These are phyloP conservation scores for Hanleya hanleyi DNA, from an alignment of 2,888 invertebrate species.

Conservation along the genomic window DNA sequence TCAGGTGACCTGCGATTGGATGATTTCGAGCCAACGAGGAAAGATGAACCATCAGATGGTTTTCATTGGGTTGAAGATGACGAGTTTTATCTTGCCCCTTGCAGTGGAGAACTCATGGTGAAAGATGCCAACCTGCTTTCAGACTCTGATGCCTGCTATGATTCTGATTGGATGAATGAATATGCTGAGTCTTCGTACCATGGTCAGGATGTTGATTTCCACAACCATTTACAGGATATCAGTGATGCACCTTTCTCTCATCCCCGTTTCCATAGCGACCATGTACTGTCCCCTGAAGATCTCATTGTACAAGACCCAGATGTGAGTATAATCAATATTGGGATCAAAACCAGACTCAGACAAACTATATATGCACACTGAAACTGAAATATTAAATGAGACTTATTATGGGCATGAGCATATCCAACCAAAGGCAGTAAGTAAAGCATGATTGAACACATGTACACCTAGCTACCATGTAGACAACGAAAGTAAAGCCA, in stretches of 20 bases:
- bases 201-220: neutral
- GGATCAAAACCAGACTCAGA: too few species aligned
- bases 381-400: too few species aligned
- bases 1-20: constrained; percentile 14
- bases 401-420: too few species aligned
- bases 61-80: constrained; percentile 67
- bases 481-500: too few species aligned
- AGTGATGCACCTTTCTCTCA: neutral
- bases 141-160: constrained; percentile 45
- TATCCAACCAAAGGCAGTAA: too few species aligned
- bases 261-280: neutral
- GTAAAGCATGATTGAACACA: too few species aligned
- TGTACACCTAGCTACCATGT: too few species aligned
- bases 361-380: too few species aligned
- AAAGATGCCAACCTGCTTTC: constrained; percentile 51
- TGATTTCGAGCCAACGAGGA: neutral
- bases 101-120: constrained; percentile 59
- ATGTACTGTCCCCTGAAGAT: neutral
- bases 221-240: neutral
- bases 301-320: neutral
- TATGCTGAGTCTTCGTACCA: constrained; percentile 32
- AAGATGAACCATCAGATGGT: constrained; percentile 42
- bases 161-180: constrained; percentile 52
- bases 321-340: neutral
- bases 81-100: constrained; percentile 61